phyloP scores from a whole-genome alignment of 37 sponge, comb jelly and placozoan species.

The Cliona cf. orientalis region DNA sequence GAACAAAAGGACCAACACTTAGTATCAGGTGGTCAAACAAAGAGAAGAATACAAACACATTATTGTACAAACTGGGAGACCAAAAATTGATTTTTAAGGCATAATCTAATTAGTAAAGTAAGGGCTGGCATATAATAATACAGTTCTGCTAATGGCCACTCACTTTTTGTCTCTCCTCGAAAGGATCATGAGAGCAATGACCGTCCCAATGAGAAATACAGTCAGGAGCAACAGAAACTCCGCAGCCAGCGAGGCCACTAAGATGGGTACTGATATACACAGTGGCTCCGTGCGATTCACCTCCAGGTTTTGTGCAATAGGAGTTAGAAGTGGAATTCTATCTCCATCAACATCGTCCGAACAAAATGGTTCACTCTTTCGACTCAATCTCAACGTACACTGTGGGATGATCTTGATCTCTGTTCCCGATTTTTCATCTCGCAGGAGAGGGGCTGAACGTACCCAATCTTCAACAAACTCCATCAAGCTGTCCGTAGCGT shows the following conservation, averaged over 20 bases:
- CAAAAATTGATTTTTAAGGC: no score
- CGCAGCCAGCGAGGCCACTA: slow-evolving; percentile 20
- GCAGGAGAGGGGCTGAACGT: not conserved
- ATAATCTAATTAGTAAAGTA: no score
- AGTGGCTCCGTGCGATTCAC: no score
- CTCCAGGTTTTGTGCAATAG: no score
- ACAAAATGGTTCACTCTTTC: slow-evolving; percentile 9
- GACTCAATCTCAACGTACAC: not conserved
- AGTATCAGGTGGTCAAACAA: no score
- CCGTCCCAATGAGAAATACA: not conserved
- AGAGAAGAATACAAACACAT: no score
- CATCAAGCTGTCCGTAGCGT: not conserved
- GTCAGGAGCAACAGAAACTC: slow-evolving; percentile 2
- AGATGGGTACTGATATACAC: slow-evolving; percentile 4
- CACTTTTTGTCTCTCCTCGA: no score
- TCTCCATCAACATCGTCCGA: not conserved
- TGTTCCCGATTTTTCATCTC: not conserved
- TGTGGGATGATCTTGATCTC: not conserved
- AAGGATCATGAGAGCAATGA: no score
- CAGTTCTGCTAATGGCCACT: no score
- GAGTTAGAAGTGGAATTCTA: not conserved
- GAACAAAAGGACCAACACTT: no score
- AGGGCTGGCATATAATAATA: no score
- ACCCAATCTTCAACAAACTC: not conserved
- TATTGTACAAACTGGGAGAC: no score